Evolutionary conservation across 2,888 invertebrate genomes (phyloP).

Genomic region (Caenorhabditis auriculariae): DNA sequence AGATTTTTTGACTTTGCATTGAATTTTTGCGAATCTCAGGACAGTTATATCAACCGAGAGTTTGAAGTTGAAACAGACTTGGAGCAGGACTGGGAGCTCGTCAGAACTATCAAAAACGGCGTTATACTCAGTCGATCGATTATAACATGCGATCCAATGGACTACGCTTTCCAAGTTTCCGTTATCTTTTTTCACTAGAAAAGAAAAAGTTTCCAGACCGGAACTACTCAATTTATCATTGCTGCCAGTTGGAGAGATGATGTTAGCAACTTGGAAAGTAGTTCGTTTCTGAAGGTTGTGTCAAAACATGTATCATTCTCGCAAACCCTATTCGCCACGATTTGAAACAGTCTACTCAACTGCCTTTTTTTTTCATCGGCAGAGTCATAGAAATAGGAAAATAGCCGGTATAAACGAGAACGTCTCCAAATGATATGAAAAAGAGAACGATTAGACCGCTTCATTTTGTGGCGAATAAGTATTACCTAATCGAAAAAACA

Average conservation of each 20-base stretch:
- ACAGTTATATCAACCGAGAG: slow-evolving; percentile 42
- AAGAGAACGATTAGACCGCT: no score
- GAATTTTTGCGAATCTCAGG: slow-evolving; percentile 15
- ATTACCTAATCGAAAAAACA: no score
- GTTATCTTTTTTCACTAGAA: slow-evolving; percentile 1
- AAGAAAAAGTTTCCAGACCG: slow-evolving; percentile 62
- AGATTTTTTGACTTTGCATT: neutral
- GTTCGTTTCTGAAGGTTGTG: no score
- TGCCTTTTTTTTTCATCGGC: slow-evolving; percentile 27
- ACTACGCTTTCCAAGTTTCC: slow-evolving; percentile 56
- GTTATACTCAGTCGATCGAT: slow-evolving; percentile 49
- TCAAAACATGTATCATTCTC: no score
- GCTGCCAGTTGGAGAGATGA: slow-evolving; percentile 20
- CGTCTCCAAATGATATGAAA: slow-evolving; percentile 2
- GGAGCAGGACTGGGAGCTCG: slow-evolving; percentile 51
- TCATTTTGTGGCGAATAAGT: no score
- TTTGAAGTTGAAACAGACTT: slow-evolving; percentile 40
- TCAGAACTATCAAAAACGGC: slow-evolving; percentile 6
- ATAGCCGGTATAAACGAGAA: slow-evolving; percentile 9
- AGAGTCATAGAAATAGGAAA: slow-evolving; percentile 1
- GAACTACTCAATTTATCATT: slow-evolving; percentile 65
- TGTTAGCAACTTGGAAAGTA: no score
- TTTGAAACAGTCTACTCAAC: no score
- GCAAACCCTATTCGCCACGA: no score
- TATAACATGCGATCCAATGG: slow-evolving; percentile 56